phyloP scores from a whole-genome alignment of 2,888 invertebrate genomes.

The Crematogaster levior region DNA sequence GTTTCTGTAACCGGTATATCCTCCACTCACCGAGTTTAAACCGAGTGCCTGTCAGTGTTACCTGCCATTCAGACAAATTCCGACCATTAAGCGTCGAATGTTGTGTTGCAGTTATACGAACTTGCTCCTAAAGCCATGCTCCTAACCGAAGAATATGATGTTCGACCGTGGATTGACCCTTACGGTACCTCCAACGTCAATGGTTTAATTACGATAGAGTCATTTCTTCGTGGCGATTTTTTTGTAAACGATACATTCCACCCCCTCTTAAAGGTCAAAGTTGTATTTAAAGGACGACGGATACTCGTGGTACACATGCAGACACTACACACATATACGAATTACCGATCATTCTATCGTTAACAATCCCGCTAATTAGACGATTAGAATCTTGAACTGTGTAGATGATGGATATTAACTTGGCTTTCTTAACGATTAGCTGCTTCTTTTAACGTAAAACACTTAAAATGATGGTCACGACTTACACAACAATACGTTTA shows the following conservation, averaged over 20 bases:
- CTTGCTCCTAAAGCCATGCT: constrained; percentile 50
- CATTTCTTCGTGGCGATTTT: constrained; percentile 56
- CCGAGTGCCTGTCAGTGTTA: constrained; percentile 62
- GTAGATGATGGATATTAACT: constrained; percentile 39
- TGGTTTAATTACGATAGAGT: constrained; percentile 73
- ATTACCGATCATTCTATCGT: constrained; percentile 49
- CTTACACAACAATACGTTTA: background rate
- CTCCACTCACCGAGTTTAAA: constrained; percentile 50
- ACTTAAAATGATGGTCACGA: constrained; percentile 20
- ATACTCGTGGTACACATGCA: constrained; percentile 4
- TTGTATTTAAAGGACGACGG: constrained; percentile 46
- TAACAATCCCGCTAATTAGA: constrained; percentile 59
- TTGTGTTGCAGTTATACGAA: constrained; percentile 60
- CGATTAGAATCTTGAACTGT: constrained; percentile 45
- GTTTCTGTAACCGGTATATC: constrained; percentile 44
- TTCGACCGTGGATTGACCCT: constrained; percentile 71
- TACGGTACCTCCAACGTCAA: constrained; percentile 73
- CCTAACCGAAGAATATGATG: constrained; percentile 60
- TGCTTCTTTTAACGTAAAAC: constrained; percentile 6
- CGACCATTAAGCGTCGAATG: constrained; percentile 76
- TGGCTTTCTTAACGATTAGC: too few relatives aligned
- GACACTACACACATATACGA: background rate
- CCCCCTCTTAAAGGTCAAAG: constrained; percentile 69
- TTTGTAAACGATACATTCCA: constrained; percentile 56
- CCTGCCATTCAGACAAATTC: constrained; percentile 78